Percentiles rank a stretch among this genome's conserved stretches.
phyloP scores from a whole-genome alignment of 92 coral and sea anemone species.

The Siderastrea siderea region DNA sequence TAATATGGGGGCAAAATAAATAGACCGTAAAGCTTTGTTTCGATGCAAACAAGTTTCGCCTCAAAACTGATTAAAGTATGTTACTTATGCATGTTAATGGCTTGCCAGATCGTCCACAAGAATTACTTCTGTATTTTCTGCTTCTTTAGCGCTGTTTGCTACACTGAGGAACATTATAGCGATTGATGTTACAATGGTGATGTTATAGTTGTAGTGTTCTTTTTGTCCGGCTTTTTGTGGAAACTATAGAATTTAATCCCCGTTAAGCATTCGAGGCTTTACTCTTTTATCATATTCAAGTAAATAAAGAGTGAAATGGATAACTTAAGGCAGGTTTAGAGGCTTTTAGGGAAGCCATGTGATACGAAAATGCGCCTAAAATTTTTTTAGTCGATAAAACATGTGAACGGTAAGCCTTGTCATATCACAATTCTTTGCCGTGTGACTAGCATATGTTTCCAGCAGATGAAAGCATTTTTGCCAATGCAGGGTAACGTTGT shows the following conservation, averaged over 20 bases:
- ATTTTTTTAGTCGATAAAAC: not conserved
- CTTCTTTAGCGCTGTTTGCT: not conserved
- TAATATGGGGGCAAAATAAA: not conserved
- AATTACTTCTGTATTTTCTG: not conserved
- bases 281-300: not conserved
- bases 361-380: not conserved
- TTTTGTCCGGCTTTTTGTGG: not conserved
- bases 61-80: not conserved
- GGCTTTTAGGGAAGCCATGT: not conserved
- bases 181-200: not conserved
- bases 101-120: not conserved
- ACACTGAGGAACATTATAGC: not conserved
- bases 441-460: not conserved
- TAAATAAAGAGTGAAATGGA: not conserved
- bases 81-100: too few relatives aligned
- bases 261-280: slow-evolving; percentile 1
- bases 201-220: not conserved
- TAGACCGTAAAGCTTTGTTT: not conserved
- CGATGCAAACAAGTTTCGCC: not conserved
- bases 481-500: not conserved
- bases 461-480: not conserved
- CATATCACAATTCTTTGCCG: not conserved
- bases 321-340: too few relatives aligned
- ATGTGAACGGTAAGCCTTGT: not conserved
- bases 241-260: not conserved